phyloP scores from a whole-genome alignment of 2,888 invertebrate genomes.

The Empis livida region DNA sequence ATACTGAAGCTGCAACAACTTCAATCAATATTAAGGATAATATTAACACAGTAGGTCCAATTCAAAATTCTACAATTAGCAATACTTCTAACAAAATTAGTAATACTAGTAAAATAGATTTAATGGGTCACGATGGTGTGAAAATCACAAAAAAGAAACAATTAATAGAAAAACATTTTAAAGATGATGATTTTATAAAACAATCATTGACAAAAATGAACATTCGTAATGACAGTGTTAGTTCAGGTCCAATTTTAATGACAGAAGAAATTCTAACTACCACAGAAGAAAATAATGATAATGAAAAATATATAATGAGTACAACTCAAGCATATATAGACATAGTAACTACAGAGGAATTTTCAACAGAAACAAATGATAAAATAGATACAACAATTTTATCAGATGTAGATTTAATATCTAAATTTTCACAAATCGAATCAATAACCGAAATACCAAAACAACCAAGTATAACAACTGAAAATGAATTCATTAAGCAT shows the following conservation, averaged over 20 bases:
- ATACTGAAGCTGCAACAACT: too few species aligned
- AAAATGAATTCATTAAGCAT: background rate
- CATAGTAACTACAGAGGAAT: background rate
- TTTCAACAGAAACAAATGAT: background rate
- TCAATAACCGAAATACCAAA: background rate
- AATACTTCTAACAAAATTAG: background rate
- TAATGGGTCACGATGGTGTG: constrained; percentile 30
- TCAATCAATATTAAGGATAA: too few species aligned
- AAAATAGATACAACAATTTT: background rate
- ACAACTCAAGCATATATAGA: background rate
- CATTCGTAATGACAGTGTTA: too few species aligned
- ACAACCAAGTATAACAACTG: background rate
- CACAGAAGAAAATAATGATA: background rate
- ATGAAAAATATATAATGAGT: background rate
- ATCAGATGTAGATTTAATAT: background rate
- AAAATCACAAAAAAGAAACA: constrained; percentile 33
- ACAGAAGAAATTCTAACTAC: background rate
- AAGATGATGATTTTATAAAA: constrained; percentile 6
- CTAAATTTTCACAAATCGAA: background rate
- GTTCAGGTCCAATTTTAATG: background rate
- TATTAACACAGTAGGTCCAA: too few species aligned
- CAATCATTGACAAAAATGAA: too few species aligned
- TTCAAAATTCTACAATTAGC: background rate
- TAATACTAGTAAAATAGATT: background rate
- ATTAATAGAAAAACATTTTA: constrained; percentile 25